These are phyloP conservation scores for Phaonia tiefii DNA, from an alignment of 2,888 invertebrate genomes.

Conservation along the genomic window DNA sequence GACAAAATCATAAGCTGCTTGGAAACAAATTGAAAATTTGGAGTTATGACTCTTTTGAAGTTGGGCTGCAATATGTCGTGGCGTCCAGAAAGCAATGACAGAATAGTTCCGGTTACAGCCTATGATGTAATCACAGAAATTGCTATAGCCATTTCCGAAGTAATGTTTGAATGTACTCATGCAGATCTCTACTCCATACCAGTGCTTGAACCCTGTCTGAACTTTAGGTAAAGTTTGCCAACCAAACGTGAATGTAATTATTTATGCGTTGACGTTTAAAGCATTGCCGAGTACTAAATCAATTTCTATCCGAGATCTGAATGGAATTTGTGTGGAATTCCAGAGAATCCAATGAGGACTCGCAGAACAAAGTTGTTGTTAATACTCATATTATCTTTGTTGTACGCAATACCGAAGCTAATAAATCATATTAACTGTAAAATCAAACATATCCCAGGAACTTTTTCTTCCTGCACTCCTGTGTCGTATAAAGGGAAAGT, in stretches of 20 bases:
- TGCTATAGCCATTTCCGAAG: too few relatives aligned
- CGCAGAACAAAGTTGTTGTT: conserved; percentile 3
- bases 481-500: conserved; percentile 20
- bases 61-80: too few relatives aligned
- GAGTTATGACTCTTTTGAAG: too few relatives aligned
- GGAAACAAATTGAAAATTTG: too few relatives aligned
- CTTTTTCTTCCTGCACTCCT: conserved; percentile 3
- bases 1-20: too few relatives aligned
- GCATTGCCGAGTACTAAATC: conserved; percentile 40
- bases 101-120: too few relatives aligned
- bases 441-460: conserved; percentile 39
- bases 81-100: too few relatives aligned
- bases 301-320: conserved; percentile 11
- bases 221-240: conserved; percentile 13
- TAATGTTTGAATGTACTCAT: too few relatives aligned
- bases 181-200: too few relatives aligned
- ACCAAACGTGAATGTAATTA: conserved; percentile 37
- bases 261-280: conserved; percentile 49
- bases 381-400: conserved; percentile 8
- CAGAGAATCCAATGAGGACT: conserved; percentile 1
- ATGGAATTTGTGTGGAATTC: conserved; percentile 10
- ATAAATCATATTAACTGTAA: conserved; percentile 51
- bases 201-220: conserved; percentile 19
- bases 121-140: too few relatives aligned
- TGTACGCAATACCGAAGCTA: conserved; percentile 21